Conservation (phyloP, 2,888 invertebrate genomes). For the Palloptera scutellata region DNA sequence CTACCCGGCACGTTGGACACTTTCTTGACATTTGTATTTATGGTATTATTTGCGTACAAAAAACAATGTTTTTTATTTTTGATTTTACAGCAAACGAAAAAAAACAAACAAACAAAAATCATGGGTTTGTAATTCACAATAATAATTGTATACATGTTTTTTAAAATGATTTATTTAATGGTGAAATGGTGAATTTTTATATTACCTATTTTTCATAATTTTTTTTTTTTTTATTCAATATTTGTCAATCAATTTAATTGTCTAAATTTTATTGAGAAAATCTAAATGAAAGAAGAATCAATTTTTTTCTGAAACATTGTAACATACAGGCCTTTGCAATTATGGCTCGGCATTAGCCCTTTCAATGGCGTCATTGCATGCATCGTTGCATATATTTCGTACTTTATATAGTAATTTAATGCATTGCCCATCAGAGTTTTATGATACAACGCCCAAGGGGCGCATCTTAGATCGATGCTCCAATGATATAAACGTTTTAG, state of each 20-base stretch:
- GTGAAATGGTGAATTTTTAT: not conserved
- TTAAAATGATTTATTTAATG: not conserved
- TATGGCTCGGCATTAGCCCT: conserved; percentile 58
- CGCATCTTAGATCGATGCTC: conserved; percentile 72
- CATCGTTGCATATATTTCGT: conserved; percentile 55
- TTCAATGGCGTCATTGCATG: conserved; percentile 54
- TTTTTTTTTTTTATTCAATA: not conserved
- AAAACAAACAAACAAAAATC: too few species aligned
- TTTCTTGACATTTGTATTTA: conserved; percentile 64
- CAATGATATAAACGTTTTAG: conserved; percentile 69
- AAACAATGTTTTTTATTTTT: too few species aligned
- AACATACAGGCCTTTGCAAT: conserved; percentile 53
- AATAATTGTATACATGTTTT: too few species aligned
- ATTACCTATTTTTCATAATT: not conserved
- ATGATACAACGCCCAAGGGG: conserved; percentile 73
- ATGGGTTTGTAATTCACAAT: too few species aligned
- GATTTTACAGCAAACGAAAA: too few species aligned
- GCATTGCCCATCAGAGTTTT: conserved; percentile 69
- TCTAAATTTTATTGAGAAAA: conserved; percentile 2
- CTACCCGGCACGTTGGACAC: conserved; percentile 67
- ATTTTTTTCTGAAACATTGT: conserved; percentile 3
- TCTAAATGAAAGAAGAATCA: not conserved
- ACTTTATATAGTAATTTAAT: conserved; percentile 66
- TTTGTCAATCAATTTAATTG: conserved; percentile 1
- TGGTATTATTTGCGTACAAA: conserved; percentile 52